Base-by-base conservation (phyloP, 2,888 invertebrate species). In the Hetaerina titia region DNA sequence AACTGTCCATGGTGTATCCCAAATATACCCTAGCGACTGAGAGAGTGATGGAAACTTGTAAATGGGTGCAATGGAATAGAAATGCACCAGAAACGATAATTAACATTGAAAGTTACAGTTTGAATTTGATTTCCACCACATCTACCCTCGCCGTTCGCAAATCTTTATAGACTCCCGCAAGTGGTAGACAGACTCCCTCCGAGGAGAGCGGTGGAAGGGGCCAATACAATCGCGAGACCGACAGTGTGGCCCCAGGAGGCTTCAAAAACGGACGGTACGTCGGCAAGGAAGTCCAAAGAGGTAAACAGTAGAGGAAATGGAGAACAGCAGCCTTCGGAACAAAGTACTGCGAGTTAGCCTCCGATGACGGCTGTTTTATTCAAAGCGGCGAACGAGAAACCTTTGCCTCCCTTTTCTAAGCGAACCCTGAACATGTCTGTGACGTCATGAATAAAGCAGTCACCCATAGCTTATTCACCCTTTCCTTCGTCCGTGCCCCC, bases 291-390 rank as follows among this genome's bases (percentile, higher is more conserved):
- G 45, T 45, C 45, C 45, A 4, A 45, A 45, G 45, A 45, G 45
- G 45, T 45, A 45, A 45, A 45, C 45, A 81, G 31, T 22, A 8
- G 15, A 69, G 15, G 25, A 17, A 74, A 25, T 8, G 56, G 15
- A 2, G 56, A 88, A 56, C 13, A 88, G 15, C 15, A 56, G 19
- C 9, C 88, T 15, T 17, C 88, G 56, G 15, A 63, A 90, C 25
- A 90, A 63, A 64, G 64, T 64, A 64, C 45, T 17, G 22, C 64
- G 22, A 60, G 90, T 90, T 90, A 69, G 74, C 31, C 92, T 69
- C 56, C 64, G 69, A 69, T 92, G 92, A 92, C 69, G 92, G 22
- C 92, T 69, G 56, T 92, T 92, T 92, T 69, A 92, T 92, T 92
- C 92, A 92, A 69, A 56, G 64, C 19, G 90, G 90, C 8, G 13